Evolutionary conservation across 35 echinoderm and acorn worm genomes (phyloP), one percentile per base, ranked within the genome.

Genomic region (Nesometra sesokonis): DNA sequence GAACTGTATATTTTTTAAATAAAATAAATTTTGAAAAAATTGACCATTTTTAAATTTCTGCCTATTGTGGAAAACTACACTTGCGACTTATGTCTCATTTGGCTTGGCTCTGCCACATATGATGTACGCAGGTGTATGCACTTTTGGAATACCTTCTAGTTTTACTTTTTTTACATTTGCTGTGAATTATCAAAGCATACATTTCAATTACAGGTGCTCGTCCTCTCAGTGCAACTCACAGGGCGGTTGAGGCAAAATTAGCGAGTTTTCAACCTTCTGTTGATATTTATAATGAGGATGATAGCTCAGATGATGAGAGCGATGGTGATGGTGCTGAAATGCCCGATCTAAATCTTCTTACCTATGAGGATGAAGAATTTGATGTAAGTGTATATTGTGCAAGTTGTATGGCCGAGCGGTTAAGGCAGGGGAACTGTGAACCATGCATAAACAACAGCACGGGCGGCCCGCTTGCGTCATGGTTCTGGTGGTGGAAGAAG

Each of bases 321-420:
- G 84, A 87, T 13, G 34, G 76, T 27, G 82, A 57, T 47, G 83
- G 36, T 40, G 79, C 9, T 29, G 34, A 30, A 30, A 83, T 39
- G 34, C 77, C n/a, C 77, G 34, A 17, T 37, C 94, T 27, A 88
- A 98, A 79, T 36, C 93, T 92, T 81, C 87, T 98, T 38, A 80
- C 86, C 30, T 91, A 88, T 91, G 94, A 97, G 29, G 91, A 97
- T 80, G 94, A 97, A 77, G 88, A 98, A 46, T 92, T 91, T 92
- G 88, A 90, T 87, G 95, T 98, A 84, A 91, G 92, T 86, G 32
- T 31, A 35, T 32, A 32, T 19, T 32, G 11, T 32, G 21, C 23
- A 78, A 43, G 15, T 43, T n/a, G 39, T 43, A 4, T 43, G 39
- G 39, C 5, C 39, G 5, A 43, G 39, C 15, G 39, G 39, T 43